Evolutionary conservation across 2,113 vertebrate species (phyloP).

Genomic region (Leptodactylus fuscus): DNA sequence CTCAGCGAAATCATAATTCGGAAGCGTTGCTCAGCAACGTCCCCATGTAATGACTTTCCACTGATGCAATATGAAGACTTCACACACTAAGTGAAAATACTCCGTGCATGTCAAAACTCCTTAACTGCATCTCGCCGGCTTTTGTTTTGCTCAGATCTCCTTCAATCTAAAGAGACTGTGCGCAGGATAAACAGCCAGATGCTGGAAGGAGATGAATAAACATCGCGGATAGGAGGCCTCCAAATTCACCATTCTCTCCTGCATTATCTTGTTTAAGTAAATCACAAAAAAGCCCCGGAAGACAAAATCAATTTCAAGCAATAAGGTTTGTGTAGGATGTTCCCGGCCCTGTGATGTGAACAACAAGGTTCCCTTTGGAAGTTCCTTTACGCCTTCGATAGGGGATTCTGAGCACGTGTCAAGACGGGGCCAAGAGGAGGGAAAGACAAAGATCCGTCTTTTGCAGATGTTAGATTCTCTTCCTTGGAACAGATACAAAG

Average conservation of each 20-base stretch:
- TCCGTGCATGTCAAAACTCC: conserved; percentile 10
- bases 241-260: conserved; percentile 33
- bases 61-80: conserved; percentile 28
- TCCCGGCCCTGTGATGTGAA: conserved; percentile 38
- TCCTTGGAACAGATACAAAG: conserved; percentile 34
- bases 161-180: conserved; percentile 18
- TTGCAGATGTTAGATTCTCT: neutral
- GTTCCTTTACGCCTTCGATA: neutral
- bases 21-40: conserved; percentile 35
- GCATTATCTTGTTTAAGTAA: conserved; percentile 56
- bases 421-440: neutral
- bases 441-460: neutral
- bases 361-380: conserved; percentile 31
- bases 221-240: neutral
- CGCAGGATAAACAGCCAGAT: conserved; percentile 35
- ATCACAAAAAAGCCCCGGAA: conserved; percentile 43
- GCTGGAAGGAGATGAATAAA: conserved; percentile 51
- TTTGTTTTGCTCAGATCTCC: conserved; percentile 37
- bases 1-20: conserved; percentile 10
- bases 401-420: conserved; percentile 23
- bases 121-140: conserved; percentile 5
- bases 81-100: conserved; percentile 22
- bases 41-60: conserved; percentile 13
- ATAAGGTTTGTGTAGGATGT: neutral
- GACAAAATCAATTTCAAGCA: conserved; percentile 50